Base-by-base conservation (phyloP, 2,113 vertebrate genomes). In the Centropus bengalensis region DNA sequence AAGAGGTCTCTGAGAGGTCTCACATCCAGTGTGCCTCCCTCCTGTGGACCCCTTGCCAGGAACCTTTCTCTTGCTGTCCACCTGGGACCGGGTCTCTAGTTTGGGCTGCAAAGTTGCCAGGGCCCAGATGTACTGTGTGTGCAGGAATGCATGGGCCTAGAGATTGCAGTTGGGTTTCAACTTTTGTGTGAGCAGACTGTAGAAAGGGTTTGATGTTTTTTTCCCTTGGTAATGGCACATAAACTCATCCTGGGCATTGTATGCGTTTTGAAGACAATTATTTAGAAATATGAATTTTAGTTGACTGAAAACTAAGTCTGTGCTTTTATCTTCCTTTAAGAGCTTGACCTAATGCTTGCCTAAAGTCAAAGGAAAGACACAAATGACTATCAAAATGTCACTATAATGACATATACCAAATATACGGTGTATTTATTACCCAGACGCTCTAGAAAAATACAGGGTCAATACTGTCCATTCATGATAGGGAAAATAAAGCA, bases 391-490 rank as follows among this genome's bases (percentile, higher is more conserved):
- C 22, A 49, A 69, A 88, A 22, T 18, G 17, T 20, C 74, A 20
- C n/a, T 62, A 32, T 62, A 54, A 73, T 23, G 23, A 51, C 17
- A 36, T 4, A 3, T 30, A 12, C 12, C 21, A 54, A 54, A 69
- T 54, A 58, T 5, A 20, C 17, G 28, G 5, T n/a, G 16, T 36
- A n/a, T 73, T 69, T 90, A 47, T 67, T 15, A 8, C 12, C 1
- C 7, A 79, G 33, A 15, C n/a, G 28, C 27, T 84, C 62, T 81
- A 45, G 18, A 91, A 63, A 88, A 77, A 68, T 70, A 32, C 2
- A 5, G 20, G 2, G 38, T 8, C 62, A 47, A 16, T 32, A 13
- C 14, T 64, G 10, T 38, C 44, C 0, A 0, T 19, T 33, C 24
- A 14, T 8, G 4, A 40, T 27, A 12, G 40, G 6, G 17, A 44